Evolutionary conservation across 2,797 vertebrate species (phyloP).

Genomic region (Lophius americanus): DNA sequence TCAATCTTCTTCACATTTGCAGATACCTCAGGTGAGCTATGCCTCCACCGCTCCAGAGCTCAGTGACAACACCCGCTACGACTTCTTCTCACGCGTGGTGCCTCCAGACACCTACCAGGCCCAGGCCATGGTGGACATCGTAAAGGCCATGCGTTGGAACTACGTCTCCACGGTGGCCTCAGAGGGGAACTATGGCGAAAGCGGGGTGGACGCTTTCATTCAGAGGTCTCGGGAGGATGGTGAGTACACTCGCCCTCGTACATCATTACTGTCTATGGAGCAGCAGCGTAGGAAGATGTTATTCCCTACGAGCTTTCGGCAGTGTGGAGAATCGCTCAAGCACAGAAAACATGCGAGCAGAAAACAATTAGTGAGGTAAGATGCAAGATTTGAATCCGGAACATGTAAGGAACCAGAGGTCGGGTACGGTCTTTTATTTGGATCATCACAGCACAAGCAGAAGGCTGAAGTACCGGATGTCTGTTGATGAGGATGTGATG

Average conservation of each 20-base stretch:
- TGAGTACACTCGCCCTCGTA: slow-evolving; percentile 73
- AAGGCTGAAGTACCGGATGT: not conserved
- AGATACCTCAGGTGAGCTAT: slow-evolving; percentile 97
- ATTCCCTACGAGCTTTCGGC: not conserved
- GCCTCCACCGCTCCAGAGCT: slow-evolving; percentile 94
- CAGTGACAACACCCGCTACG: slow-evolving; percentile 95
- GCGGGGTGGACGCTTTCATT: slow-evolving; percentile 94
- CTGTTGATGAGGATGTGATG: not conserved
- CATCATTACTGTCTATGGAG: slow-evolving; percentile 7
- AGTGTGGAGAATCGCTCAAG: slow-evolving; percentile 14
- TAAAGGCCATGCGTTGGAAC: slow-evolving; percentile 94
- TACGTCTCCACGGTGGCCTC: slow-evolving; percentile 96
- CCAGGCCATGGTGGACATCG: slow-evolving; percentile 97
- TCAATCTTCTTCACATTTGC: slow-evolving; percentile 28
- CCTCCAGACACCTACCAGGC: slow-evolving; percentile 96
- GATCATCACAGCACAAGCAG: not conserved
- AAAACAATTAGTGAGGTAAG: slow-evolving; percentile 40
- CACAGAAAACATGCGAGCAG: slow-evolving; percentile 10
- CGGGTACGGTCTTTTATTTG: not conserved
- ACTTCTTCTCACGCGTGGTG: slow-evolving; percentile 96
- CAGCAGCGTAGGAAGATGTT: slow-evolving; percentile 18
- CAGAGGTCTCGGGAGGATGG: slow-evolving; percentile 95
- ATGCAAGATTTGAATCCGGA: slow-evolving; percentile 16
- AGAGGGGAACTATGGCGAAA: slow-evolving; percentile 95
- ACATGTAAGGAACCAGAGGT: slow-evolving; percentile 4